phyloP scores from a whole-genome alignment of 2,113 vertebrate genomes.

The Pelecanus crispus region DNA sequence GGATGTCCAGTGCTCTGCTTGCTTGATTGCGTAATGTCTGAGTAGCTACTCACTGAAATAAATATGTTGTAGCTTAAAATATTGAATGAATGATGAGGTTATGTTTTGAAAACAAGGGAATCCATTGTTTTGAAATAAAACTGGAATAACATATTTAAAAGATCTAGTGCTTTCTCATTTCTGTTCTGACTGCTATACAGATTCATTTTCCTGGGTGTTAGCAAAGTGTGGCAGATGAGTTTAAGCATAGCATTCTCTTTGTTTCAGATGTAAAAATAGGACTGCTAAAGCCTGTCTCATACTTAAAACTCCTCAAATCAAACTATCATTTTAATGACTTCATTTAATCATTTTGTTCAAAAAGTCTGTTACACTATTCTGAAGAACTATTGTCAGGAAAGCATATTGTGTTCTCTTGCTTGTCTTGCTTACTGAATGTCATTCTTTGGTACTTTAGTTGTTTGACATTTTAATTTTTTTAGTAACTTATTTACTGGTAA shows the following conservation, averaged over 20 bases:
- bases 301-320: not conserved
- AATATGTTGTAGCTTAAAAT: not conserved
- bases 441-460: not conserved
- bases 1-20: not conserved
- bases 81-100: not conserved
- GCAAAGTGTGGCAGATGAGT: not conserved
- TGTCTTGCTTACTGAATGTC: not conserved
- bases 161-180: not conserved
- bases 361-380: not conserved
- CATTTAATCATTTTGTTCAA: not conserved
- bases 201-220: not conserved
- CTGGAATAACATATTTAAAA: conserved; percentile 27
- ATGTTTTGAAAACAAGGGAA: not conserved
- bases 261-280: not conserved
- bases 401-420: not conserved
- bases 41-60: not conserved
- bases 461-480: not conserved
- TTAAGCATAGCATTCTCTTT: not conserved
- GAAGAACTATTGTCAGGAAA: not conserved
- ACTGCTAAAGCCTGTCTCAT: not conserved
- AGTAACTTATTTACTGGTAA: not conserved
- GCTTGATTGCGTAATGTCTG: not conserved
- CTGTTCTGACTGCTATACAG: not conserved
- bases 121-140: conserved; percentile 18
- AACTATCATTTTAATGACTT: not conserved